Evolutionary conservation across 1,140 invertebrate species (phyloP), one percentile per base, ranked within the genome.

Genomic region (Andricus grossulariae): DNA sequence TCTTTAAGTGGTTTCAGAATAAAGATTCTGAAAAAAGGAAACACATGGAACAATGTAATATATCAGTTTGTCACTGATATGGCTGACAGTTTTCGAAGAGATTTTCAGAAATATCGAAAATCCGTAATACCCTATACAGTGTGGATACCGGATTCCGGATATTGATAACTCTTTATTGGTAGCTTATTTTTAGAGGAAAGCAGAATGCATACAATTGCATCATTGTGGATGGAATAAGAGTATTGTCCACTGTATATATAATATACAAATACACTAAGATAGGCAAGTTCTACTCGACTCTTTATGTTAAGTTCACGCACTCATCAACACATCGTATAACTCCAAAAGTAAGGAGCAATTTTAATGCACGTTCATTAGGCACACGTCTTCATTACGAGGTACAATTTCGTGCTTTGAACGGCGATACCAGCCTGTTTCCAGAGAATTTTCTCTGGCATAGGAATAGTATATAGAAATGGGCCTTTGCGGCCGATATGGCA

Each of bases 161-260:
- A 54, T 19, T 54, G 11, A 18, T 54, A 19, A 54, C 52, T 7
- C 18, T 18, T 54, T n/a, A 54, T 54, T 18, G 18, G 8, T 39
- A 39, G 25, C n/a, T 66, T 11, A 39, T 39, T n/a, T 39, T 66
- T 39, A 5, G 39, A 39, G n/a, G 60, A 66, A 15, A 32, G 25
- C 21, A 25, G 25, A 66, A 66, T 66, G 16, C 25, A 66, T 66
- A 66, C 60, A 66, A 66, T 66, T 39, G 60, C 60, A 66, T 66
- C n/a, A 16, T 66, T 66, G 60, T 66, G 60, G 60, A 66, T 66
- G 60, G 60, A 66, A 66, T 66, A 66, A 66, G 60, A 66, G 60
- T 66, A 66, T 66, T 66, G 60, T 66, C 60, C 60, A 66, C 60
- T 66, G 21, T 66, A n/a, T 39, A 66, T 66, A 60, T 18, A 57